Conservation (phyloP, 2,113 vertebrate species). For the Laticauda laticaudata region DNA sequence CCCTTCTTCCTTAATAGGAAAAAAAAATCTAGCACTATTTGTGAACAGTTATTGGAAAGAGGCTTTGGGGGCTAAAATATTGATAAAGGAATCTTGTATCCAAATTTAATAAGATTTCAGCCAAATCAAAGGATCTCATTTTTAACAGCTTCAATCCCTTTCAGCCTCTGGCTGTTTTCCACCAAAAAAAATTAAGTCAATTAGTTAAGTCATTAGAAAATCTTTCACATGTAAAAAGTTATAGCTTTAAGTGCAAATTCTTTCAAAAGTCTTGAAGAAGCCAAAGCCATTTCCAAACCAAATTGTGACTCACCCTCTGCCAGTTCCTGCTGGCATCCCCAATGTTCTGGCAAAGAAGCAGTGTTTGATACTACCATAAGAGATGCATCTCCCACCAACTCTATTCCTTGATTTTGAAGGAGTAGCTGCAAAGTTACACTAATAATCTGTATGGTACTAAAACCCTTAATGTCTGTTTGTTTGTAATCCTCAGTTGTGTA, state of each 20-base stretch:
- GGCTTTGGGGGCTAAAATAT: constrained; percentile 62
- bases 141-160: constrained; percentile 65
- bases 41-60: constrained; percentile 47
- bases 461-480: not conserved
- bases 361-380: not conserved
- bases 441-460: not conserved
- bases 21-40: constrained; percentile 53
- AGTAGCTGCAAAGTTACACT: constrained; percentile 19
- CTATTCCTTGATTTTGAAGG: constrained; percentile 20
- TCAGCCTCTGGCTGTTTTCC: constrained; percentile 61
- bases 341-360: not conserved
- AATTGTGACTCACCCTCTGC: not conserved
- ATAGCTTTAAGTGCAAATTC: constrained; percentile 45
- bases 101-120: constrained; percentile 66
- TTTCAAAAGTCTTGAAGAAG: constrained; percentile 36
- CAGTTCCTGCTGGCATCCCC: constrained; percentile 16
- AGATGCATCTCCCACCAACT: not conserved
- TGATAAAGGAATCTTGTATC: constrained; percentile 55
- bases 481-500: not conserved
- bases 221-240: constrained; percentile 46
- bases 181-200: constrained; percentile 60
- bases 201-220: constrained; percentile 69
- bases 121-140: constrained; percentile 68
- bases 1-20: constrained; percentile 4
- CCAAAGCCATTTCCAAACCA: not conserved